Conservation (phyloP, 2,888 invertebrate species). For the Aphidius colemani region DNA sequence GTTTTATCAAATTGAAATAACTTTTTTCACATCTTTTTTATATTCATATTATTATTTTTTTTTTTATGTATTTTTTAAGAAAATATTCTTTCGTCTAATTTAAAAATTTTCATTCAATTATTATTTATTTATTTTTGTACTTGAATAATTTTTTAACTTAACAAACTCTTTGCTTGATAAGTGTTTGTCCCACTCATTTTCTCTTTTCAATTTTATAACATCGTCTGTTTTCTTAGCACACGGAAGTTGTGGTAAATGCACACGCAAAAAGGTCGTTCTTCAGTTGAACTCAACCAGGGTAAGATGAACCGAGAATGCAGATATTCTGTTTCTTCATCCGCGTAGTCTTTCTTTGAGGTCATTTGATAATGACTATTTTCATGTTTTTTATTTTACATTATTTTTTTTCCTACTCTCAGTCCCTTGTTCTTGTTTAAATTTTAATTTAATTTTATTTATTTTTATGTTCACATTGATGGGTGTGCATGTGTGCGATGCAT, state of each 20-base stretch:
- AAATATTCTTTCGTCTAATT: neutral
- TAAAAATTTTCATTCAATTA: neutral
- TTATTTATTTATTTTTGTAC: neutral
- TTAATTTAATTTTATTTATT: no score
- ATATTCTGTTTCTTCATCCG: neutral
- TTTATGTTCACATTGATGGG: constrained; percentile 8
- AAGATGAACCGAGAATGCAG: constrained; percentile 11
- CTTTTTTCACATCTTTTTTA: neutral
- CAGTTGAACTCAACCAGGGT: constrained; percentile 2
- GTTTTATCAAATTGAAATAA: constrained; percentile 13
- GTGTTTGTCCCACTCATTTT: no score
- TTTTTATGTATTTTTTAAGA: neutral
- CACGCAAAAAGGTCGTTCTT: constrained; percentile 8
- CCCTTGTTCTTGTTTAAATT: neutral
- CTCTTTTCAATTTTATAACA: neutral
- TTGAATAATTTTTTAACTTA: neutral
- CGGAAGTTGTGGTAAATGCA: neutral
- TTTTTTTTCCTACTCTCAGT: neutral
- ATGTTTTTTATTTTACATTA: no score
- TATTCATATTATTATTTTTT: no score
- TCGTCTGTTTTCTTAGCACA: neutral
- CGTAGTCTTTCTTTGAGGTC: no score
- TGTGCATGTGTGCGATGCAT: constrained; percentile 29
- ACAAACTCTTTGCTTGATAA: no score
- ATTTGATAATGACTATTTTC: no score